These are phyloP conservation scores for Ptyas mucosa DNA, from an alignment of 2,113 vertebrate species.

Conservation along the genomic window DNA sequence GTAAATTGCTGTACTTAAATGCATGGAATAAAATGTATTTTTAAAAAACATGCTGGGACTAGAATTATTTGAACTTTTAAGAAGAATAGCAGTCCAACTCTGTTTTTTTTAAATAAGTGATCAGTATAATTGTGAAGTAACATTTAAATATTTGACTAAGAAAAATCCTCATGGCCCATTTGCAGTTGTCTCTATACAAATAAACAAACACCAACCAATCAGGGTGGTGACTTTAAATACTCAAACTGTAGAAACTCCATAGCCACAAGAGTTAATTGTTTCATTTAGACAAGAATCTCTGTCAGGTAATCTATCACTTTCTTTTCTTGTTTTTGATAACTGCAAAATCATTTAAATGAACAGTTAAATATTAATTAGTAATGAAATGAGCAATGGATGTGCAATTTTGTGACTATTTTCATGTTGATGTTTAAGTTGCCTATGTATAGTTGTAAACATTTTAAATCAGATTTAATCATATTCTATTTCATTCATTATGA, in stretches of 20 bases:
- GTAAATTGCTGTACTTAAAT: constrained; percentile 13
- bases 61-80: not conserved
- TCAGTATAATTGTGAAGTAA: not conserved
- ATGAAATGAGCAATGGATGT: not conserved
- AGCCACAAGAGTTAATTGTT: constrained; percentile 43
- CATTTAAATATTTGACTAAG: not conserved
- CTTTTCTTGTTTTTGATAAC: constrained; percentile 41
- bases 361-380: constrained; percentile 50
- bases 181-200: constrained; percentile 53
- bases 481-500: not conserved
- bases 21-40: constrained; percentile 4
- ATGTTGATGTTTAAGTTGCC: constrained; percentile 13
- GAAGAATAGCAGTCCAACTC: not conserved
- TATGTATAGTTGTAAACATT: not conserved
- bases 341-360: constrained; percentile 40
- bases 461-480: not conserved
- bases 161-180: constrained; percentile 23
- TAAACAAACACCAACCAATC: constrained; percentile 59
- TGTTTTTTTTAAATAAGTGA: not conserved
- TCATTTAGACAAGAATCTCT: constrained; percentile 50
- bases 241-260: constrained; percentile 46
- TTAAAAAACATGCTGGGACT: constrained; percentile 1
- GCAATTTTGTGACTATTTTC: constrained; percentile 37
- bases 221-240: constrained; percentile 59
- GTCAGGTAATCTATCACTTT: constrained; percentile 56